A percentile compares a stretch with the other conserved stretches of the same genome.
phyloP scores from a whole-genome alignment of 2,888 invertebrate genomes.

The Tetheella fluctuosa region DNA sequence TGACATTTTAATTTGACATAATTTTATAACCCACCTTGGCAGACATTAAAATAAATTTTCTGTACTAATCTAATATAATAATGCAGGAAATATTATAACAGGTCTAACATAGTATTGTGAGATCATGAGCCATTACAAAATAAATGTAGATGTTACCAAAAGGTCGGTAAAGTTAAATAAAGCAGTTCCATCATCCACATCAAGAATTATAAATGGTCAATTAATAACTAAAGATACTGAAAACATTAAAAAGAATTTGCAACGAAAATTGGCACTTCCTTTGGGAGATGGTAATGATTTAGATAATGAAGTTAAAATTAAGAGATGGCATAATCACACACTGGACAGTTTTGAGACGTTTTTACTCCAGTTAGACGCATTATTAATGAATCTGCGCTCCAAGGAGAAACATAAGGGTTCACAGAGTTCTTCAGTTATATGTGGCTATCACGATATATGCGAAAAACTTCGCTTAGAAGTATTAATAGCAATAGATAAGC shows the following conservation, averaged over 20 bases:
- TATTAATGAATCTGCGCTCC: slow-evolving; percentile 21
- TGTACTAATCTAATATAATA: neutral
- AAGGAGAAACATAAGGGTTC: slow-evolving; percentile 20
- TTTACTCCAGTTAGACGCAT: slow-evolving; percentile 24
- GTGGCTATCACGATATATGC: slow-evolving; percentile 31
- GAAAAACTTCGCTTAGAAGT: slow-evolving; percentile 34
- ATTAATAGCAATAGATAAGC: slow-evolving; percentile 35
- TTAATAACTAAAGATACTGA: neutral
- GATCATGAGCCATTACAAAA: neutral
- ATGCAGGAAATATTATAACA: neutral
- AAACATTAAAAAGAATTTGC: neutral
- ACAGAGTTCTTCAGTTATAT: slow-evolving; percentile 21
- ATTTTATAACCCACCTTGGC: neutral
- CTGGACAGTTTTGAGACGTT: slow-evolving; percentile 16
- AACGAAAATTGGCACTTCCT: neutral
- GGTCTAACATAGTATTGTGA: too few relatives aligned
- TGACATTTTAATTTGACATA: neutral
- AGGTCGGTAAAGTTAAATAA: neutral
- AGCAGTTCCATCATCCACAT: neutral
- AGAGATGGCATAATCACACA: slow-evolving; percentile 1
- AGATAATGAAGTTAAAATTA: neutral
- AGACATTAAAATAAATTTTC: neutral
- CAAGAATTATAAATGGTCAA: neutral
- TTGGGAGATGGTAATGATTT: neutral
- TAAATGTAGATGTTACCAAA: neutral